phyloP scores from a whole-genome alignment of 2,113 vertebrate genomes.

The Serinus canaria region DNA sequence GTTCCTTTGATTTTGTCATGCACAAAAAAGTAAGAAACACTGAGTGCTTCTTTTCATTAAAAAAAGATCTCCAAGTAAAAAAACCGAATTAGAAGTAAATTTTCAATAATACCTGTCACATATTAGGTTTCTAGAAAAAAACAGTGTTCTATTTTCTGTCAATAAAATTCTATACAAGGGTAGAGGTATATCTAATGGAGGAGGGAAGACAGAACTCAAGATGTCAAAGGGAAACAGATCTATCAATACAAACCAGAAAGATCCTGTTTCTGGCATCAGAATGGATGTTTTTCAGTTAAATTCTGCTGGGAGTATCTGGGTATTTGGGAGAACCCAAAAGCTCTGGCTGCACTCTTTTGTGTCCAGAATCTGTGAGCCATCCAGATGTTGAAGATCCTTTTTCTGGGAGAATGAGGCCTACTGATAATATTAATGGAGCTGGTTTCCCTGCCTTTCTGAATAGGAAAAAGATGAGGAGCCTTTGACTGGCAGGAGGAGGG shows the following conservation, averaged over 20 bases:
- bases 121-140: background rate
- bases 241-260: background rate
- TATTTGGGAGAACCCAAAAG: background rate
- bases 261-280: background rate
- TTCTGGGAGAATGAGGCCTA: background rate
- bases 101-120: background rate
- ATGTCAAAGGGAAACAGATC: background rate
- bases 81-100: background rate
- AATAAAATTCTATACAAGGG: background rate
- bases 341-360: background rate
- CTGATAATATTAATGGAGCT: background rate
- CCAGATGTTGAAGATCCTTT: background rate
- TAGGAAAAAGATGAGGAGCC: background rate
- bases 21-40: background rate
- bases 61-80: background rate
- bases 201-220: background rate
- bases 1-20: background rate
- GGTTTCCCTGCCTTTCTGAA: background rate
- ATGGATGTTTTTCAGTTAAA: background rate
- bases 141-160: background rate
- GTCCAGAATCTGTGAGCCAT: background rate
- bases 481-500: background rate
- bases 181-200: background rate
- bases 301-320: background rate
- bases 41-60: background rate